Base-by-base conservation (phyloP, 2,888 invertebrate species). In the Acanthopleura granulata region DNA sequence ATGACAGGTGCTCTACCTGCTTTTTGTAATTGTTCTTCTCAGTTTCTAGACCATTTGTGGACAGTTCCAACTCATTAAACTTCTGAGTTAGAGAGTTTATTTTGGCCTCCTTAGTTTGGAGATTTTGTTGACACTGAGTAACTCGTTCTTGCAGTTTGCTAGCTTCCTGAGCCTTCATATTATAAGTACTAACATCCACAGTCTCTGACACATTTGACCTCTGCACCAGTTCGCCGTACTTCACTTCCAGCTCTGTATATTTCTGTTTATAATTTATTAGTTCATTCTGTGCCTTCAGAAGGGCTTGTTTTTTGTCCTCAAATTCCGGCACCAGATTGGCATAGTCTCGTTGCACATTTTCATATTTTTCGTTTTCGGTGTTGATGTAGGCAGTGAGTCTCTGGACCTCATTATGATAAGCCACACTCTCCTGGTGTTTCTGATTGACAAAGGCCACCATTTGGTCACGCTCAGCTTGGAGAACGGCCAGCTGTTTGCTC, bases 331-430 rank as follows among this genome's bases (percentile, higher is more conserved):
- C 81, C n/a, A 91, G 82, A n/a, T 81, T 82, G 49, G 80, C 80
- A 79, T 89, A 89, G 50, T 90, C 86, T 27, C 82, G 77, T 74
- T 86, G 80, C 29, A 90, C 78, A 49, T 81, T 78, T 71, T 88
- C 86, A 74, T 81, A 81, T 74, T 85, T 85, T 62, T 86, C 84
- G 12, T 77, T 81, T 73, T 88, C 84, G 18, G 80, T 74, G 18
- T 77, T 78, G 14, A 89, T 76, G 16, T 84, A 77, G 4, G 80
- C 83, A 18, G 84, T 84, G 66, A 97, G 90, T 49, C 95, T 92
- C 88, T 96, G 95, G 76, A 97, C 94, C 92, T 97, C 97, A 49
- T 92, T 93, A 85, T 97, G 96, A 89, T 96, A 97, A 78, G 94
- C 93, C 49, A 95, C 90, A 87, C 94, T 95, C 91, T 97, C 97